phyloP scores from a whole-genome alignment of 1,140 invertebrate genomes.

The Oedothorax gibbosus region DNA sequence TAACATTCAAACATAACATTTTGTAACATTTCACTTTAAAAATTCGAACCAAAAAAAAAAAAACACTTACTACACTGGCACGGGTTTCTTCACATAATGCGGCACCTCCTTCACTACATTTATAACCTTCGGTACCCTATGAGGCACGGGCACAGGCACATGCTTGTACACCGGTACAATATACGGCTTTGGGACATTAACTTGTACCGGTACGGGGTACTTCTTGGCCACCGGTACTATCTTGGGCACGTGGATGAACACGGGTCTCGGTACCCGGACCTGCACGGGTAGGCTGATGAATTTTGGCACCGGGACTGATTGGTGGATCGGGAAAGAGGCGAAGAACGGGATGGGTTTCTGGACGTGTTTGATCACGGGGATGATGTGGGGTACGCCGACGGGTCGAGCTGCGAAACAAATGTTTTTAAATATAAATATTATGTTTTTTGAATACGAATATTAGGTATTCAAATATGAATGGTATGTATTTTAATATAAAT shows the following conservation, averaged over 20 bases:
- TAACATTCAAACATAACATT: too few species aligned
- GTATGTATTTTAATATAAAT: too few species aligned
- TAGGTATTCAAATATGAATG: background rate
- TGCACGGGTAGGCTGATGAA: conserved; percentile 50
- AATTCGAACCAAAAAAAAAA: too few species aligned
- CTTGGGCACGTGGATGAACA: conserved; percentile 57
- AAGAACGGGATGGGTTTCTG: conserved; percentile 57
- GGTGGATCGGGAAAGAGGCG: conserved; percentile 37
- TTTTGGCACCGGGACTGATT: conserved; percentile 49
- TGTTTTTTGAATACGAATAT: background rate
- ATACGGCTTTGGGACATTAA: conserved; percentile 54
- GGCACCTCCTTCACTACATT: conserved; percentile 60
- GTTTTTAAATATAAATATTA: background rate
- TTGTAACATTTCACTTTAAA: too few species aligned
- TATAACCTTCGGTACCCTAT: conserved; percentile 58
- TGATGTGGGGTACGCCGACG: conserved; percentile 54
- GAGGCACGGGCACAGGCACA: conserved; percentile 53
- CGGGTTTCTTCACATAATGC: conserved; percentile 55
- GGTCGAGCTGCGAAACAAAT: conserved; percentile 33
- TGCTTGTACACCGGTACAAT: conserved; percentile 58
- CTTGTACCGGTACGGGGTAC: conserved; percentile 40
- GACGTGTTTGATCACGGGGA: conserved; percentile 60
- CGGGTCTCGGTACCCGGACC: conserved; percentile 47
- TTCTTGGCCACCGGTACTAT: conserved; percentile 49
- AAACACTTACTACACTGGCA: conserved; percentile 23